These are phyloP conservation scores for Silvanus unidentatus DNA, from an alignment of 2,888 invertebrate genomes.

Conservation along the genomic window DNA sequence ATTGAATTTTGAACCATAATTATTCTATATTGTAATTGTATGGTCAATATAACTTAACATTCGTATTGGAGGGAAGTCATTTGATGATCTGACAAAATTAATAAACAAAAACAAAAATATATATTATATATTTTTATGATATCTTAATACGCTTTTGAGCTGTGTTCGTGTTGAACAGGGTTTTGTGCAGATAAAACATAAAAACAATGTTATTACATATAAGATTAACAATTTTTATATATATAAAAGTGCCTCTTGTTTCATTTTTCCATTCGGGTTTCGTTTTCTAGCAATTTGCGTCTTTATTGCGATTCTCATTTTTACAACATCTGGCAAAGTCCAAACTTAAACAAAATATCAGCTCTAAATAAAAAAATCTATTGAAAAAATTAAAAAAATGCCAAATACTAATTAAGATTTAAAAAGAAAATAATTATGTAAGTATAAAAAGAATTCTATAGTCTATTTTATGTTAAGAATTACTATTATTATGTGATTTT, in stretches of 20 bases:
- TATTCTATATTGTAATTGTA: too few relatives aligned
- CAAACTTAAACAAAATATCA: conserved; percentile 21
- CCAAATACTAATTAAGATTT: conserved; percentile 26
- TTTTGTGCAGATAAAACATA: conserved; percentile 22
- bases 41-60: too few relatives aligned
- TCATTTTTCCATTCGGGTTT: not conserved
- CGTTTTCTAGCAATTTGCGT: too few relatives aligned
- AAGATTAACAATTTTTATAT: too few relatives aligned
- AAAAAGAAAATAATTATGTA: conserved; percentile 11
- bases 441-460: conserved; percentile 24
- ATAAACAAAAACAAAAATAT: too few relatives aligned
- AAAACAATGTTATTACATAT: conserved; percentile 4
- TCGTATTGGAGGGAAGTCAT: too few relatives aligned
- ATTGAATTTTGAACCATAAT: conserved; percentile 56
- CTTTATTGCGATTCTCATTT: too few relatives aligned
- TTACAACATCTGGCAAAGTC: conserved; percentile 18
- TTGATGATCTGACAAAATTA: too few relatives aligned
- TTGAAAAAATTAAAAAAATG: conserved; percentile 17
- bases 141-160: conserved; percentile 24
- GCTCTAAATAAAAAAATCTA: conserved; percentile 23
- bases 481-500: conserved; percentile 25
- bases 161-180: conserved; percentile 27
- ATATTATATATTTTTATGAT: conserved; percentile 5
- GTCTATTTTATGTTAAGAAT: conserved; percentile 29
- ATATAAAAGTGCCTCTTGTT: conserved; percentile 19